A percentile compares a stretch with the other conserved stretches of the same genome.
Evolutionary conservation across 2,888 invertebrate species (phyloP).

Genomic region (Limnephilus rhombicus): DNA sequence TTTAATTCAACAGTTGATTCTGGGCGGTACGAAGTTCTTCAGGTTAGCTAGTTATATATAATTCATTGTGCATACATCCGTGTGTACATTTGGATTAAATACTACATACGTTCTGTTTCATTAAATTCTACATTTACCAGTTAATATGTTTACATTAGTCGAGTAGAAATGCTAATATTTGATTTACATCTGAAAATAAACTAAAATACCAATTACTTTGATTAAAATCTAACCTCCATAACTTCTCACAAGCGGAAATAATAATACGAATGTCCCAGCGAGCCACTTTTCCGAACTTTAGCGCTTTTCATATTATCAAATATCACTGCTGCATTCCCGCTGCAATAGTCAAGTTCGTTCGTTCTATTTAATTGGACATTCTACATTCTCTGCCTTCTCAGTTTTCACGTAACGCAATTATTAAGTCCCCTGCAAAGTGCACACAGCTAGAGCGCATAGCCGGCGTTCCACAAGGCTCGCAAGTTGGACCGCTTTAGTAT

Average conservation of each 20-base stretch:
- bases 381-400: slow-evolving; percentile 12
- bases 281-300: neutral
- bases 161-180: neutral
- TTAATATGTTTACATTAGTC: no score
- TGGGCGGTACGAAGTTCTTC: no score
- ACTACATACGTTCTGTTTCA: no score
- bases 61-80: no score
- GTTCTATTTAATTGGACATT: slow-evolving; percentile 13
- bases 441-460: neutral
- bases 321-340: slow-evolving; percentile 1
- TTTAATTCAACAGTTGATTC: no score
- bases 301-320: slow-evolving; percentile 18
- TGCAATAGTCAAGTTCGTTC: slow-evolving; percentile 7
- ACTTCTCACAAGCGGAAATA: neutral
- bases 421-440: neutral
- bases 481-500: neutral
- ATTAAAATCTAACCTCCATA: neutral
- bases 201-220: neutral
- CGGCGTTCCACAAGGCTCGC: neutral
- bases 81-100: no score
- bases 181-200: neutral
- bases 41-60: no score
- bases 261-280: neutral
- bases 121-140: no score
- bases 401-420: slow-evolving; percentile 29